Base-by-base conservation (phyloP, 2,797 vertebrate genomes). In the Rhinatrema bivittatum region DNA sequence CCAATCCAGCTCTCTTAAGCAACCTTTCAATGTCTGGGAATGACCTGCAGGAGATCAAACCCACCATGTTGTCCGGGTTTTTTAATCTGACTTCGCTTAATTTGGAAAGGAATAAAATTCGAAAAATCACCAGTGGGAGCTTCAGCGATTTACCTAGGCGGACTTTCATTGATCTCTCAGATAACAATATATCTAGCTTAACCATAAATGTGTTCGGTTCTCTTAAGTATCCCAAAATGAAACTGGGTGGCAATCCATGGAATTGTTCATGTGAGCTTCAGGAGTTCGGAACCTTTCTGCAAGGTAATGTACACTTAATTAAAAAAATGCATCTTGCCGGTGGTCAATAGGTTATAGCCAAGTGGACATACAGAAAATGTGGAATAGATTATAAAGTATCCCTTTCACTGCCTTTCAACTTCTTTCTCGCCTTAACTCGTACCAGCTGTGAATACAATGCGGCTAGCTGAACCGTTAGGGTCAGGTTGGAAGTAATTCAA, bases 211-310 rank as follows among this genome's bases (percentile, higher is more conserved):
- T 42, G 9, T 70, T 82, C 29, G 11, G 7, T 8, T 48, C 48
- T 1, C 17, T 74, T 5, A 2, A 5, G 2, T 58, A 54, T 10
- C 61, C 67, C 10, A 54, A 30, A 20, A 32, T 86, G 26, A 36
- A 36, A 15, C 59, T 87, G 1, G 39, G 71, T 1, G 46, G 64
- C 29, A 86, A 87, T 46, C 82, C 75, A 1, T 87, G 86, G 87
- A 39, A 69, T 49, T 86, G 84, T 16, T 79, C 76, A 1, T 86
- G 81, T 32, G 56, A 29, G 4, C 65, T 62, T 3, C 17, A 50
- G 8, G 68, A 68, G 39, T 76, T 72, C 16, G 56, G 62, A 0
- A 14, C 17, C 4, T 65, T 62, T 29, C 21, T 85, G 1, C 66
- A 47, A 64, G 81, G 79, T 77, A 52, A 37, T 48, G 7, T 20